Evolutionary conservation across 2,888 invertebrate genomes (phyloP).

Genomic region (Plutella xylostella): DNA sequence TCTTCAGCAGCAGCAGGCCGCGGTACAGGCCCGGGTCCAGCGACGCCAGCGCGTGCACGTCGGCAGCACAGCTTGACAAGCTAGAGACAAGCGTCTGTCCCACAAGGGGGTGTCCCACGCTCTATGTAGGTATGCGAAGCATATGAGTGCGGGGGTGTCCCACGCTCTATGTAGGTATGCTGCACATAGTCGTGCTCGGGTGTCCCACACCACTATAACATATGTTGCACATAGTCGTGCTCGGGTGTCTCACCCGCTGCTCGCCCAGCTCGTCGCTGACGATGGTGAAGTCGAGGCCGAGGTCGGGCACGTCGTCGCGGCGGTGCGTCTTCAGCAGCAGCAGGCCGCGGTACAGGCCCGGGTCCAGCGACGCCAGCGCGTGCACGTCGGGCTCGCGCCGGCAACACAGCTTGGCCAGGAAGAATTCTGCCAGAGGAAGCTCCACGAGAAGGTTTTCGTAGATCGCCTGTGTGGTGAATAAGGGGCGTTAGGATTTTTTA

Average conservation of each 20-base stretch:
- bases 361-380: conserved; percentile 93
- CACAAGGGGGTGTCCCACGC: too few relatives aligned
- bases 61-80: conserved; percentile 77
- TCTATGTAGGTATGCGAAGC: too few relatives aligned
- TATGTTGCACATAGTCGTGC: too few relatives aligned
- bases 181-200: too few relatives aligned
- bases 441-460: conserved; percentile 96
- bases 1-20: conserved; percentile 88
- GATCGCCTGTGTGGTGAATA: conserved; percentile 73
- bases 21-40: conserved; percentile 93
- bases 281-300: conserved; percentile 94
- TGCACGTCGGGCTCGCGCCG: conserved; percentile 91
- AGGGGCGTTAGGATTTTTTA: background rate
- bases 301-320: conserved; percentile 85
- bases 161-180: too few relatives aligned
- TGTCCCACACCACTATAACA: too few relatives aligned
- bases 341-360: conserved; percentile 90
- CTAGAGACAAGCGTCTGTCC: too few relatives aligned
- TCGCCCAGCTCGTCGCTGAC: conserved; percentile 91
- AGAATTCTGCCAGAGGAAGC: conserved; percentile 95
- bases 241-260: conserved; percentile 76
- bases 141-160: too few relatives aligned
- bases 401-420: conserved; percentile 76
- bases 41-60: conserved; percentile 93
- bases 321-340: conserved; percentile 87